Evolutionary conservation across 2,113 vertebrate genomes (phyloP), one percentile per base, ranked within the genome.

Genomic region (Seriola aureovittata): DNA sequence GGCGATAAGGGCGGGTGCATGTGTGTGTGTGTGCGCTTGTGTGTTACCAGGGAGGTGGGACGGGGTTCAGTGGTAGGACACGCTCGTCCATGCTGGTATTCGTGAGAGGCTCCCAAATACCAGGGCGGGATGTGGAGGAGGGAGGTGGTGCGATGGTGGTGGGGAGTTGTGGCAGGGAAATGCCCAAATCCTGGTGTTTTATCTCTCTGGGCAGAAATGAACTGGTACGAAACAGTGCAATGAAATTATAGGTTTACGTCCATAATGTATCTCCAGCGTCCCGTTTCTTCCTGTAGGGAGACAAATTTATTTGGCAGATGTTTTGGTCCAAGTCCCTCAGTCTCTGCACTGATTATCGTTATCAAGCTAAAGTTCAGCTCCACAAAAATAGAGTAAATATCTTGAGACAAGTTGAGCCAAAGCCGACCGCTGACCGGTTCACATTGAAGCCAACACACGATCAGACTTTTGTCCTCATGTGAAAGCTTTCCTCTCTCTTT

Each of bases 21-120:
- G 55, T 68, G 79, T 87, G 75, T 71, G 3, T 65, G 40, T 81
- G 79, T 80, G 76, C 64, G 57, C 29, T 52, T 40, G 62, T 63
- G 82, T 79, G 80, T 83, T 78, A 80, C 32, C 44, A 74, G 89
- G 84, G 80, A 81, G 87, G 90, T 91, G 87, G 89, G 93, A 92
- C 65, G 78, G 86, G 94, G 94, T 95, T 95, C 95, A 95, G 87
- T 92, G 94, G 80, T 82, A 93, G 94, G 93, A 94, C 93, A 93
- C 8, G 80, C 46, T 84, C 17, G 59, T 78, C 75, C 89, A 95
- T 95, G 95, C 95, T 94, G 95, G 95, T 95, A 95, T 95, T 95
- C 94, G 95, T 95, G 95, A 95, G 92, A 95, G 89, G 80, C 86
- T 89, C 85, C 87, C 32, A 68, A 91, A 91, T 91, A 89, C 85